Evolutionary conservation across 2,888 invertebrate genomes (phyloP), one percentile per base, ranked within the genome.

Genomic region (Mesorhabditis belari): DNA sequence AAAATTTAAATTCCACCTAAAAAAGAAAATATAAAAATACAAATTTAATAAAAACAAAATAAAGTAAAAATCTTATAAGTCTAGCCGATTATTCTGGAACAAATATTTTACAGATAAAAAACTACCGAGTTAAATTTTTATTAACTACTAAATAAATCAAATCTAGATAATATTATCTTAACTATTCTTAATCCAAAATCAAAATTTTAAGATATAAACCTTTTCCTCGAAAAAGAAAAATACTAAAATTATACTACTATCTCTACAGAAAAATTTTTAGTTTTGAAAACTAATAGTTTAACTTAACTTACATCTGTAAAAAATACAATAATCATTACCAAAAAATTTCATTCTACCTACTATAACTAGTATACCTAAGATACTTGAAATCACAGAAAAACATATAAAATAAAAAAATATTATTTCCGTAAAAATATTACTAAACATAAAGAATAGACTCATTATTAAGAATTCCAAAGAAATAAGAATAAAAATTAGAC

Each of bases 1-100:
- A 63, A 61, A 62, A 64, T 65, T 59, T 62, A 59, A 65, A 71
- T 70, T 66, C 63, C 67, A 72, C 67, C 62, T 63, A 50, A 63
- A 63, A 69, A 62, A 29, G 49, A 60, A 61, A 59, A 66, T 60
- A 49, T 44, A 61, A 49, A 35, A 35, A 44, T 53, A 49, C 57
- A 57, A 23, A 44, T 50, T 61, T 65, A 64, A 67, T 67, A 67
- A 65, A 71, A 58, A 71, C 59, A 63, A 73, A 67, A 67, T 69
- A 71, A 71, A 74, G 70, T 67, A 66, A 63, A 74, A 70, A 65
- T 58, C 70, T 71, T 64, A 70, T 69, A 67, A 72, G 72, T 65
- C 62, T 73, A 73, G 69, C 73, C 73, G 73, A 73, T 73, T 73
- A 71, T 73, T 73, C 73, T 73, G 73, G 71, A 73, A 74, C 71